A percentile compares a stretch with the other conserved stretches of the same genome.
Conservation (phyloP, 2,113 vertebrate genomes). For the Cyanistes caeruleus region DNA sequence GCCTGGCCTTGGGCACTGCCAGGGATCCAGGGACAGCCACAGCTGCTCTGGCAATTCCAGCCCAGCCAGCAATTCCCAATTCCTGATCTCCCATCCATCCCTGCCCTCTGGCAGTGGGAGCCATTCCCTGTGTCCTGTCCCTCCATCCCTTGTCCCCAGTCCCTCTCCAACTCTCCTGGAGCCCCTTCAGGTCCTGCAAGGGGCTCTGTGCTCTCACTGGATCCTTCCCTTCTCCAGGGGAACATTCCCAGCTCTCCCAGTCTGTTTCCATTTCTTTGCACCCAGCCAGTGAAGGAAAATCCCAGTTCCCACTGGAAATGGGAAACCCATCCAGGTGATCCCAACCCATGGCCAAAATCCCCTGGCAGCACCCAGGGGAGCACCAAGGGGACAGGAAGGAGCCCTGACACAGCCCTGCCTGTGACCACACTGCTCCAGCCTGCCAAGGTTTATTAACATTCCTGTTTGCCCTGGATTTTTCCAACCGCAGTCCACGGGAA, state of each 20-base stretch:
- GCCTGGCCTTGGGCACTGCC: fast-evolving
- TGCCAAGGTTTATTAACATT: slow-evolving; percentile 37
- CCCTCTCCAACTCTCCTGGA: neutral
- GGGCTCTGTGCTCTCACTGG: neutral
- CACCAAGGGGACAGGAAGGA: neutral
- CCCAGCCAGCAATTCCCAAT: neutral
- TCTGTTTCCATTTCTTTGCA: fast-evolving
- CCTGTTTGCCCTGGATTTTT: slow-evolving; percentile 58
- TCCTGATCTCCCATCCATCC: neutral
- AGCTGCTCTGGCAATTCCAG: fast-evolving
- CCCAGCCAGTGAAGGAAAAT: neutral
- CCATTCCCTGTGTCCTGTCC: neutral
- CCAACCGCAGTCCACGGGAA: neutral
- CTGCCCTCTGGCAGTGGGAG: neutral
- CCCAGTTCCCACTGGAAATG: neutral
- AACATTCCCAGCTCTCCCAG: neutral
- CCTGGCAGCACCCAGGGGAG: fast-evolving
- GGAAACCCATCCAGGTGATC: too few relatives aligned
- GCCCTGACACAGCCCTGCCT: neutral
- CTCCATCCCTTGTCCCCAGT: neutral
- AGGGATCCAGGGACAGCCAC: neutral
- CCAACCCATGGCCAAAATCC: neutral
- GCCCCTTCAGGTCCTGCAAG: neutral
- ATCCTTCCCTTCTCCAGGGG: neutral
- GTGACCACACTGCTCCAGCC: neutral